Evolutionary conservation across 2,797 vertebrate species (phyloP).

Genomic region (Emydoidea blandingii): DNA sequence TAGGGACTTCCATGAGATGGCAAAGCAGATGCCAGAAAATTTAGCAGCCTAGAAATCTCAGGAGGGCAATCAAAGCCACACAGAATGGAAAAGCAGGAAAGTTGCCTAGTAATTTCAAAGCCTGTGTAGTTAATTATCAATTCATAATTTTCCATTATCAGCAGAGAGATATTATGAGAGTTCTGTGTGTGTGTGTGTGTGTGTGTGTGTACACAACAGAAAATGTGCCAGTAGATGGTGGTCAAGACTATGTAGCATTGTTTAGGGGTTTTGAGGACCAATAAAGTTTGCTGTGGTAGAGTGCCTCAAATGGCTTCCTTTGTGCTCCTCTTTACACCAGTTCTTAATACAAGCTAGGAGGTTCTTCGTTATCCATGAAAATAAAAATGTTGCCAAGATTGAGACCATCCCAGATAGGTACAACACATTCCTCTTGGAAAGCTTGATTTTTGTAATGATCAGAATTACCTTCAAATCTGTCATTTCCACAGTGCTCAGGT

Average conservation of each 20-base stretch:
- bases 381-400: not conserved
- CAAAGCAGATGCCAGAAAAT: not conserved
- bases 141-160: not conserved
- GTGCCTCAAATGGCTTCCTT: not conserved
- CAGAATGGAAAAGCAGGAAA: not conserved
- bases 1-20: not conserved
- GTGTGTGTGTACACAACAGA: too few relatives aligned
- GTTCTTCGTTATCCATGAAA: not conserved
- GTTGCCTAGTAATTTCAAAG: not conserved
- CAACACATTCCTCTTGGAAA: not conserved
- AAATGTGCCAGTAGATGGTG: too few relatives aligned
- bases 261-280: not conserved
- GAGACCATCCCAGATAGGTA: not conserved
- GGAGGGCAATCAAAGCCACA: not conserved
- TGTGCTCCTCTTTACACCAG: not conserved
- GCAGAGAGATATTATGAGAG: too few relatives aligned
- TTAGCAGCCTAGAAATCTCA: not conserved
- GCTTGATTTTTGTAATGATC: not conserved
- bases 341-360: not conserved
- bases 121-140: not conserved
- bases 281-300: not conserved
- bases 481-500: not conserved
- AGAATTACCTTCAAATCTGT: not conserved
- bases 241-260: too few relatives aligned
- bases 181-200: too few relatives aligned